These are phyloP conservation scores for Linnaemya tessellans DNA, from an alignment of 2,888 invertebrate species.

Conservation along the genomic window DNA sequence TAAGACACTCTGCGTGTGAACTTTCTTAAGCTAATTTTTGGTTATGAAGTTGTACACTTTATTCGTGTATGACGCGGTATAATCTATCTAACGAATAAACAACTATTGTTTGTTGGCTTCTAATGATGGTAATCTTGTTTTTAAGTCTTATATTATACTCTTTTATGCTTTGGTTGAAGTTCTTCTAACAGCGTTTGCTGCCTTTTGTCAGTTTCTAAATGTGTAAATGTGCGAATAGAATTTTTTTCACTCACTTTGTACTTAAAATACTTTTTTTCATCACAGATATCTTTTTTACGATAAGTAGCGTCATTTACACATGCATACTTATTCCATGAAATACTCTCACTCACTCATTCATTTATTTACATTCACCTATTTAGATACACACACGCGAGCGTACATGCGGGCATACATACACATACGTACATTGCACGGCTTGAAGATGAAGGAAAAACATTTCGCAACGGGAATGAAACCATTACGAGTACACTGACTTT, in stretches of 20 bases:
- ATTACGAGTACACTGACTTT: too few species aligned
- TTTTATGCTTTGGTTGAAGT: conserved; percentile 34
- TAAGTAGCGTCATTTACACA: conserved; percentile 54
- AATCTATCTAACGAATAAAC: conserved; percentile 41
- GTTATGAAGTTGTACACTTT: conserved; percentile 29
- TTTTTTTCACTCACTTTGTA: conserved; percentile 40
- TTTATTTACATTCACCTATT: conserved; percentile 38
- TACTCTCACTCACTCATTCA: conserved; percentile 12
- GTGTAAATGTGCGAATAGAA: conserved; percentile 19
- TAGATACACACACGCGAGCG: background rate
- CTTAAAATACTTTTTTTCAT: conserved; percentile 19
- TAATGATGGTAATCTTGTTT: conserved; percentile 66
- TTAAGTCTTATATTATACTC: conserved; percentile 26
- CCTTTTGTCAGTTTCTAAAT: conserved; percentile 47
- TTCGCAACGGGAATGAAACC: too few species aligned
- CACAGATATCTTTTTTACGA: conserved; percentile 44
- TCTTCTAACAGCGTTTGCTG: conserved; percentile 38
- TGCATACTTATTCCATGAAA: conserved; percentile 32
- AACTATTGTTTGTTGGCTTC: conserved; percentile 41
- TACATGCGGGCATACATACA: background rate
- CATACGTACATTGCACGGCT: background rate
- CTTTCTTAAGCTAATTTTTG: background rate
- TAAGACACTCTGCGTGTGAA: background rate
- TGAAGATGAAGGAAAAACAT: too few species aligned
- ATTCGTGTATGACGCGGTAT: conserved; percentile 33